phyloP scores from a whole-genome alignment of 2,888 invertebrate genomes.

The Leuctra nigra region DNA sequence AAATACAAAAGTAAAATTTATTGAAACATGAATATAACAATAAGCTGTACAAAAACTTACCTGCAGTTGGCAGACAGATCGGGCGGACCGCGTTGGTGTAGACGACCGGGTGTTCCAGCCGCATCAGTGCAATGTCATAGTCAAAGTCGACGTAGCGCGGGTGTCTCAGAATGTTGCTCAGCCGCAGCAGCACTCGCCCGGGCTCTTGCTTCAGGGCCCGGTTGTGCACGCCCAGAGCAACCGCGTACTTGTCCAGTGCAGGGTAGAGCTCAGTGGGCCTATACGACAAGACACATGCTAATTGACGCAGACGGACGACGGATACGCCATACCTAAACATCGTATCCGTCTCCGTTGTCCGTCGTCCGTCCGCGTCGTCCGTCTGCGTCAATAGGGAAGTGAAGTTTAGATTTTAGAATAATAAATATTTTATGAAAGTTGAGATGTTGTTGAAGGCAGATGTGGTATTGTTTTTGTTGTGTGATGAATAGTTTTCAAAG shows the following conservation, averaged over 20 bases:
- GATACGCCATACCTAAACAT: neutral
- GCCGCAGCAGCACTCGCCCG: neutral
- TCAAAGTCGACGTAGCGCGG: constrained; percentile 20
- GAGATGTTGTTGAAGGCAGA: too few relatives aligned
- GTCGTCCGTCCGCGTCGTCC: neutral
- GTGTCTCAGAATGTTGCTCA: constrained; percentile 23
- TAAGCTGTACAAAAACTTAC: too few relatives aligned
- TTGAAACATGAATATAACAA: too few relatives aligned
- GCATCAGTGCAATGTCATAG: constrained; percentile 23
- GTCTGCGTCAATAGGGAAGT: neutral
- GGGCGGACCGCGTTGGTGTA: constrained; percentile 22
- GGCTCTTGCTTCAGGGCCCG: constrained; percentile 2
- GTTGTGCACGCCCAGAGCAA: constrained; percentile 20
- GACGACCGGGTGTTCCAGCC: constrained; percentile 18
- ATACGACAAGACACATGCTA: too few relatives aligned
- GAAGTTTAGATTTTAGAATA: neutral
- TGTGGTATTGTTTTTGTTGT: too few relatives aligned
- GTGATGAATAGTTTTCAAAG: too few relatives aligned
- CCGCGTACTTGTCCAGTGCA: neutral
- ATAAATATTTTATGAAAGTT: neutral
- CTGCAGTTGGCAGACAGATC: constrained; percentile 26
- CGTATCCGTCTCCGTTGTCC: neutral
- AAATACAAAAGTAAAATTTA: too few relatives aligned
- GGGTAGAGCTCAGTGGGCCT: neutral
- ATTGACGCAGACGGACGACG: too few relatives aligned